Evolutionary conservation across 2,113 vertebrate species (phyloP).

Genomic region (Zootoca vivipara): DNA sequence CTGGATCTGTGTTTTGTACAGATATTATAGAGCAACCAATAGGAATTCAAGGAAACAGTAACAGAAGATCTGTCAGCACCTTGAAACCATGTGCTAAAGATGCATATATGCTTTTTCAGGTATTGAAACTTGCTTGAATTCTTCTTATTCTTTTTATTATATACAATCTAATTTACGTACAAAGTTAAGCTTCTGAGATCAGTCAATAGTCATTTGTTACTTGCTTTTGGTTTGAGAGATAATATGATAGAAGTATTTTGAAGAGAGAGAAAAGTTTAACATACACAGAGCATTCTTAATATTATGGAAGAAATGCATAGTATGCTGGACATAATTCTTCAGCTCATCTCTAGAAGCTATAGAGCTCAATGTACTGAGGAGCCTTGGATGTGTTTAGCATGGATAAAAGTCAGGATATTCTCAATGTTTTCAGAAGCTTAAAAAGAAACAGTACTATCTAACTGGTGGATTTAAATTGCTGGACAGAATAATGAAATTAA

Average conservation of each 20-base stretch:
- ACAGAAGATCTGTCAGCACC: slow-evolving; percentile 92
- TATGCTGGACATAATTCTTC: background rate
- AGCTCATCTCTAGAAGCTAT: background rate
- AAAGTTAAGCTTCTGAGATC: background rate
- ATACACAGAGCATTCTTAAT: background rate
- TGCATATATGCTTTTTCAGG: slow-evolving; percentile 99
- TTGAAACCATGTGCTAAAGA: slow-evolving; percentile 97
- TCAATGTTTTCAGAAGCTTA: background rate
- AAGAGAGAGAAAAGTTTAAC: background rate
- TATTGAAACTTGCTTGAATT: slow-evolving; percentile 57
- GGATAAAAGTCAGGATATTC: background rate
- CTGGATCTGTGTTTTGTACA: slow-evolving; percentile 59
- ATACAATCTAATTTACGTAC: background rate
- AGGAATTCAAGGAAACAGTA: slow-evolving; percentile 91
- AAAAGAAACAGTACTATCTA: background rate
- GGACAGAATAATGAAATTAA: background rate
- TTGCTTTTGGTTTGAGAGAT: background rate
- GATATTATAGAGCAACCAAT: slow-evolving; percentile 84
- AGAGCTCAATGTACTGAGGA: background rate
- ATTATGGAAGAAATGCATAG: background rate
- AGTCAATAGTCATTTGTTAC: background rate
- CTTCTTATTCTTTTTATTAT: slow-evolving; percentile 3
- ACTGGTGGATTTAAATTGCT: background rate
- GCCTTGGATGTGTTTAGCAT: background rate
- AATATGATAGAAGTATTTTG: background rate